Evolutionary conservation across 1,140 invertebrate genomes (phyloP).

Genomic region (Melanaphis sacchari): DNA sequence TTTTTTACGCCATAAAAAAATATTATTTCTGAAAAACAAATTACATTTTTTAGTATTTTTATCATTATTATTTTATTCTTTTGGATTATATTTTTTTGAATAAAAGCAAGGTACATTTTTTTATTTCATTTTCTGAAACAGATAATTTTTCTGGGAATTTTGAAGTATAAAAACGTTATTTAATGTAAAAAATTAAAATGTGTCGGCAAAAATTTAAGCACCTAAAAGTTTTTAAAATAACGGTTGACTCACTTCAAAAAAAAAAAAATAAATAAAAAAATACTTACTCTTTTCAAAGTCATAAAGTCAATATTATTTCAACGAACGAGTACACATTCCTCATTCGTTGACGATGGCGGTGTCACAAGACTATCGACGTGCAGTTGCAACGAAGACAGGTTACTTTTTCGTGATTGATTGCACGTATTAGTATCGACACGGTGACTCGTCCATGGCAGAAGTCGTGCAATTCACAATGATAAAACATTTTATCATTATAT

Average conservation of each 20-base stretch:
- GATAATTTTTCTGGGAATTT: not conserved
- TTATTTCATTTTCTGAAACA: not conserved
- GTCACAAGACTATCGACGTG: not conserved
- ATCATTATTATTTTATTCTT: not conserved
- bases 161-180: not conserved
- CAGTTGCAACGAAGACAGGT: not conserved
- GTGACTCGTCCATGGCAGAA: not conserved
- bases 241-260: not conserved
- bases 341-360: too few species aligned
- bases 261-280: not conserved
- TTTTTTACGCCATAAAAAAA: not conserved
- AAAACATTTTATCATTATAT: too few species aligned
- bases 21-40: not conserved
- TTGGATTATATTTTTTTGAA: not conserved
- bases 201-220: not conserved
- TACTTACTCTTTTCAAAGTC: too few species aligned
- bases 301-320: not conserved
- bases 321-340: not conserved
- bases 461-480: too few species aligned
- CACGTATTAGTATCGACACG: not conserved
- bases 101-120: not conserved
- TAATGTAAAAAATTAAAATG: not conserved
- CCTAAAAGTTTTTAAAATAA: not conserved
- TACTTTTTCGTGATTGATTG: too few species aligned
- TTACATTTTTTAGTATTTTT: not conserved